Evolutionary conservation across 1,140 invertebrate species (phyloP).

Genomic region (Vollenhovia emeryi): DNA sequence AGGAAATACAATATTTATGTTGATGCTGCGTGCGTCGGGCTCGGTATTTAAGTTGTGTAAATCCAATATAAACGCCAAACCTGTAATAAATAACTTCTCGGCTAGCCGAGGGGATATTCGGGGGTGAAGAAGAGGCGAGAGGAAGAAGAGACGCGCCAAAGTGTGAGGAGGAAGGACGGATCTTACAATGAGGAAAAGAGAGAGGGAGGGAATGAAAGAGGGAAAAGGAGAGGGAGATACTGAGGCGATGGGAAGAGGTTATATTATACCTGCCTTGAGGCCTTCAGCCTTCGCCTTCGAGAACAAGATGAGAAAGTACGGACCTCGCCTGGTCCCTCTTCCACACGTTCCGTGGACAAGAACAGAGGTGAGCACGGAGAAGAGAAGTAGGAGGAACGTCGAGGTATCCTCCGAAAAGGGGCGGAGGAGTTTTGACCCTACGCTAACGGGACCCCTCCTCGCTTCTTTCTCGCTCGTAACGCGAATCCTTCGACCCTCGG

Average conservation of each 20-base stretch:
- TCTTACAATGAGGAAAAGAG: conserved; percentile 38
- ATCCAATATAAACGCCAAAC: conserved; percentile 84
- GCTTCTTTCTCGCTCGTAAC: conserved; percentile 81
- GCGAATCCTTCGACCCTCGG: conserved; percentile 76
- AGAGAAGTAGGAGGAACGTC: conserved; percentile 68
- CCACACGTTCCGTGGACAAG: conserved; percentile 42
- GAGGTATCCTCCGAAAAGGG: conserved; percentile 73
- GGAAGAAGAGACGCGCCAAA: conserved; percentile 37
- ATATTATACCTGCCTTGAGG: conserved; percentile 81
- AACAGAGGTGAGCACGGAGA: conserved; percentile 48
- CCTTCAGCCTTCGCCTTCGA: conserved; percentile 78
- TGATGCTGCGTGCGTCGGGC: conserved; percentile 76
- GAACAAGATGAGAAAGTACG: conserved; percentile 78
- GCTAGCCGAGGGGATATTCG: conserved; percentile 68
- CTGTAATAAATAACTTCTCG: conserved; percentile 82
- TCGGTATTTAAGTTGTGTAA: conserved; percentile 84
- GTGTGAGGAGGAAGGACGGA: conserved; percentile 55
- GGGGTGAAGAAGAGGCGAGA: conserved; percentile 38
- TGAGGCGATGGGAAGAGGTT: conserved; percentile 71
- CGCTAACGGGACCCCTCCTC: conserved; percentile 84
- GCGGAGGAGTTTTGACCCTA: conserved; percentile 82
- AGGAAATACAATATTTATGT: conserved; percentile 83
- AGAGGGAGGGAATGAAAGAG: conserved; percentile 43
- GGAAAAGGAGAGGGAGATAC: conserved; percentile 55
- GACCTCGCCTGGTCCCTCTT: conserved; percentile 50